Evolutionary conservation across 2,888 invertebrate species (phyloP).

Genomic region (Shargacucullia verbasci): DNA sequence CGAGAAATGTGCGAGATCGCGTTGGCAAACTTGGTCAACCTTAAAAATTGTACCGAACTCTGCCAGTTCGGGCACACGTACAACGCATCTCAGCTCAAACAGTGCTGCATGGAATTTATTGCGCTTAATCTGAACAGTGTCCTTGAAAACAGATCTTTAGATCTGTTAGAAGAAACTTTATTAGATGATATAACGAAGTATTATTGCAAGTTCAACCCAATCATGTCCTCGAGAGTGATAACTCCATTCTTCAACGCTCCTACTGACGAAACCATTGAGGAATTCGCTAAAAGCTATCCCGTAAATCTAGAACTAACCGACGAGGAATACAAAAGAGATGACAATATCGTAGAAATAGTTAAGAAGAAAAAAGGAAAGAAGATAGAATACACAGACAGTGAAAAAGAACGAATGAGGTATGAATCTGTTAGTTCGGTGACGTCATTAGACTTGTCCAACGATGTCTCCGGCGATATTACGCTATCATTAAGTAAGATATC

Average conservation of each 20-base stretch:
- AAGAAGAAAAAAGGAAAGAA: slow-evolving; percentile 83
- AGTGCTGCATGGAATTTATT: slow-evolving; percentile 93
- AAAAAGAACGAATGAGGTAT: slow-evolving; percentile 79
- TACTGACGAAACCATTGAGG: slow-evolving; percentile 87
- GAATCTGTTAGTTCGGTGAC: slow-evolving; percentile 82
- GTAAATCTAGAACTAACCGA: slow-evolving; percentile 84
- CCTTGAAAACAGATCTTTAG: slow-evolving; percentile 91
- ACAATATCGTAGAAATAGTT: slow-evolving; percentile 71
- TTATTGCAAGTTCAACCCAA: slow-evolving; percentile 90
- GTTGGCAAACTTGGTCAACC: slow-evolving; percentile 90
- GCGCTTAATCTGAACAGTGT: slow-evolving; percentile 92
- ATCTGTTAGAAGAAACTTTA: slow-evolving; percentile 89
- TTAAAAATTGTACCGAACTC: slow-evolving; percentile 93
- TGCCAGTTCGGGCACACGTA: slow-evolving; percentile 93
- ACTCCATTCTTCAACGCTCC: slow-evolving; percentile 91
- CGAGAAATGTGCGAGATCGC: slow-evolving; percentile 92
- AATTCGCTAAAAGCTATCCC: slow-evolving; percentile 76
- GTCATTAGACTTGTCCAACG: slow-evolving; percentile 79
- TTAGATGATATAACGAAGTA: slow-evolving; percentile 91
- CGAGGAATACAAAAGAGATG: slow-evolving; percentile 86
- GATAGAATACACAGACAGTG: slow-evolving; percentile 84
- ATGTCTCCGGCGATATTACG: slow-evolving; percentile 78
- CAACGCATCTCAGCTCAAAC: slow-evolving; percentile 92
- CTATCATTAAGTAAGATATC: slow-evolving; percentile 76
- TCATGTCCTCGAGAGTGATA: slow-evolving; percentile 90